Conservation (phyloP, 2,797 vertebrate genomes). For the Gephyroberyx darwinii region DNA sequence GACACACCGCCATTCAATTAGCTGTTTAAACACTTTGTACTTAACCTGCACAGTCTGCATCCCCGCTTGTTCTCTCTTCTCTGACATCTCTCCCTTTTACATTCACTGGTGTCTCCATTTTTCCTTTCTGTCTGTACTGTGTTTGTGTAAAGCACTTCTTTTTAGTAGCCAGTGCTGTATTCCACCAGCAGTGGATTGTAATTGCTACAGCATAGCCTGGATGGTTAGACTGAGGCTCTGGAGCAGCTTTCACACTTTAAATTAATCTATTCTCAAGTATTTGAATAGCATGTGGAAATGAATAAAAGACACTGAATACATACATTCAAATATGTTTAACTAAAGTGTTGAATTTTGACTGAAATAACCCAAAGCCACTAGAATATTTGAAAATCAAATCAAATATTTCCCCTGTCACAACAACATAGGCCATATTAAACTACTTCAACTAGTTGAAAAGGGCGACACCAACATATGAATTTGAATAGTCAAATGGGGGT, state of each 20-base stretch:
- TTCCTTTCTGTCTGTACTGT: neutral
- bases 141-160: too few relatives aligned
- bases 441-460: neutral
- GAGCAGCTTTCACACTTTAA: too few relatives aligned
- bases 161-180: too few relatives aligned
- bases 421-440: neutral
- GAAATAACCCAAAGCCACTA: too few relatives aligned
- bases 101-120: neutral
- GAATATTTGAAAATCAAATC: neutral
- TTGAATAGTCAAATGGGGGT: neutral
- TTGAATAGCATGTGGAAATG: neutral
- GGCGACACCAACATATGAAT: neutral
- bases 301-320: neutral
- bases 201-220: neutral
- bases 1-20: slow-evolving; percentile 53
- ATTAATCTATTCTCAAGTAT: too few relatives aligned
- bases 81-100: neutral
- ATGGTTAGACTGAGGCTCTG: neutral
- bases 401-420: neutral
- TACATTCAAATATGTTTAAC: too few relatives aligned
- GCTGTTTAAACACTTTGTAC: slow-evolving; percentile 37
- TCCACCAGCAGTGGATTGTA: neutral
- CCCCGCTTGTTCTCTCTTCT: neutral
- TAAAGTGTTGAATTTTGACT: too few relatives aligned
- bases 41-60: slow-evolving; percentile 24